Evolutionary conservation across 2,888 invertebrate species (phyloP).

Genomic region (Campoletis raptor): DNA sequence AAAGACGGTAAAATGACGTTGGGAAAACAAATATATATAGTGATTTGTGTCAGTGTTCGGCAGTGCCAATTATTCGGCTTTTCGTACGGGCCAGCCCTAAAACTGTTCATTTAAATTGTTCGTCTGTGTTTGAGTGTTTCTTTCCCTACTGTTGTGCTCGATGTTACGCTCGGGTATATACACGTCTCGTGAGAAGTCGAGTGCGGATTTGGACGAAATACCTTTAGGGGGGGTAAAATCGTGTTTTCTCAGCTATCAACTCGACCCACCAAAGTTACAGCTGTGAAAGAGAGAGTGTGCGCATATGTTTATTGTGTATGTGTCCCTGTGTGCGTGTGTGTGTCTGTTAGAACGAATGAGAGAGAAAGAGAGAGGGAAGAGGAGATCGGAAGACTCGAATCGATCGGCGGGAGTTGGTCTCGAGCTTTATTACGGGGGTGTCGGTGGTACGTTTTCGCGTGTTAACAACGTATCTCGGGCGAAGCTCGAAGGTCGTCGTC

Average conservation of each 20-base stretch:
- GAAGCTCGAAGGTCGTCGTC: conserved; percentile 42
- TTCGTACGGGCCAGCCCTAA: conserved; percentile 58
- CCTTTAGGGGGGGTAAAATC: conserved; percentile 37
- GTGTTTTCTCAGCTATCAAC: conserved; percentile 41
- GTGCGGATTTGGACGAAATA: conserved; percentile 28
- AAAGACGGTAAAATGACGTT: conserved; percentile 15
- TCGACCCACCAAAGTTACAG: conserved; percentile 24
- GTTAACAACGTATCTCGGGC: conserved; percentile 40
- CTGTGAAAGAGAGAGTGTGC: conserved; percentile 27
- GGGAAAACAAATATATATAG: conserved; percentile 61
- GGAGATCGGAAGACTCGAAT: conserved; percentile 61
- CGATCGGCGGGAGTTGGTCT: conserved; percentile 61
- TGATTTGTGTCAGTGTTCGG: conserved; percentile 67
- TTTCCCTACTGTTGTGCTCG: conserved; percentile 13
- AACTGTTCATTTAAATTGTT: conserved; percentile 12
- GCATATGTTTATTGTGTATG: not conserved
- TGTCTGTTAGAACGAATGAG: conserved; percentile 9
- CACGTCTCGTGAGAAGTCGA: conserved; percentile 1
- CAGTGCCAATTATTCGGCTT: conserved; percentile 71
- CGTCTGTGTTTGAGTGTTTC: conserved; percentile 9
- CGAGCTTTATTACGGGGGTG: conserved; percentile 60
- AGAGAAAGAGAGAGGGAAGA: conserved; percentile 40
- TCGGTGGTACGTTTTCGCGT: conserved; percentile 50
- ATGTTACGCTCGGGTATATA: not conserved
- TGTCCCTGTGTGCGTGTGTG: conserved; percentile 20